Percentiles rank a stretch among this genome's conserved stretches.
Evolutionary conservation across 2,113 vertebrate species (phyloP).

Genomic region (Cranoglanis bouderius): DNA sequence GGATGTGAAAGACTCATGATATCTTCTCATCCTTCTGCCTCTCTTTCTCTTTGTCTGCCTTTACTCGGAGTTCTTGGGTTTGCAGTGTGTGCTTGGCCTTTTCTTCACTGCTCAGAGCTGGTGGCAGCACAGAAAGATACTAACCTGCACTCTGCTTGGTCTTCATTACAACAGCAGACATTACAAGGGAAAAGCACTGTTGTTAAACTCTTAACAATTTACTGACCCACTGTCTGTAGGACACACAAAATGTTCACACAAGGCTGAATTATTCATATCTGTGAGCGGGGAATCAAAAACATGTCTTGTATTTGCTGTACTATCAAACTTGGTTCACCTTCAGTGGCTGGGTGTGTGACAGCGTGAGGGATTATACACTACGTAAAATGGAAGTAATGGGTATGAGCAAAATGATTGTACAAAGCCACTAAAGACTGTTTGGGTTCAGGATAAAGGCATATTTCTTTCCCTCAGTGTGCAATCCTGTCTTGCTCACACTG

Average conservation of each 20-base stretch:
- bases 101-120: background rate
- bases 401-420: background rate
- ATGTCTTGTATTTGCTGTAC: background rate
- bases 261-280: background rate
- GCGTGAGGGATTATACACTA: background rate
- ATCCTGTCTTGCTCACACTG: constrained; percentile 21
- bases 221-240: background rate
- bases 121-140: background rate
- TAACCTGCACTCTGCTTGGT: background rate
- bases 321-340: background rate
- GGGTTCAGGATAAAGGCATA: background rate
- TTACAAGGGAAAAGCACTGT: background rate
- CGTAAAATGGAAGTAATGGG: background rate
- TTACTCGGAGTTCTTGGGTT: background rate
- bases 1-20: background rate
- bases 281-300: background rate
- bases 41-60: background rate
- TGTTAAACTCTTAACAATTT: background rate
- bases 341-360: background rate
- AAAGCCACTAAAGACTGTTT: constrained; percentile 19
- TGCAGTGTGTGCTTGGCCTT: background rate
- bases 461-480: background rate
- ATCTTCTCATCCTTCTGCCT: background rate
- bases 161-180: background rate
- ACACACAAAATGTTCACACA: background rate